Evolutionary conservation across 1,140 invertebrate species (phyloP).

Genomic region (Pygmarrhopalites habei): DNA sequence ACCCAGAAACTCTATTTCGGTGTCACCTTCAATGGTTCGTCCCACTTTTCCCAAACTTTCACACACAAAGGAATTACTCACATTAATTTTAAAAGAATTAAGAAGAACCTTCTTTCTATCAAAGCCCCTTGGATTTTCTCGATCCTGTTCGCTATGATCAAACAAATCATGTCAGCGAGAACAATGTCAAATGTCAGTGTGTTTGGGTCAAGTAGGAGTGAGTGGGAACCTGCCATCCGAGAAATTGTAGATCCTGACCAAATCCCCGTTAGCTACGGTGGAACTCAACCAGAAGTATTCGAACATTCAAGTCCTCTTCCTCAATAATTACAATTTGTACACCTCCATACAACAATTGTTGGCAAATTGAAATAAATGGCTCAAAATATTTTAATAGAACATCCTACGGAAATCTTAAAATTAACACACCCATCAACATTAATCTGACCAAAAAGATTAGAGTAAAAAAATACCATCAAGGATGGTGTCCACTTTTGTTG

Average conservation of each 20-base stretch:
- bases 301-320: too few species aligned
- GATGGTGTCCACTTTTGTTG: too few species aligned
- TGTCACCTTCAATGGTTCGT: not conserved
- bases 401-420: too few species aligned
- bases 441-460: too few species aligned
- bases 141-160: constrained; percentile 72
- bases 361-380: too few species aligned
- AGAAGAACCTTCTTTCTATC: not conserved
- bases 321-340: too few species aligned
- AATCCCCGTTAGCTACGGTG: constrained; percentile 70
- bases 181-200: constrained; percentile 84
- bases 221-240: constrained; percentile 67
- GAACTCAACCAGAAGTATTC: constrained; percentile 44
- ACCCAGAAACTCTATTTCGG: not conserved
- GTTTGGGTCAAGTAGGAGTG: constrained; percentile 61
- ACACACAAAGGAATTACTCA: not conserved
- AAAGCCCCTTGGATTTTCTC: constrained; percentile 74
- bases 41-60: not conserved
- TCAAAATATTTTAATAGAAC: too few species aligned
- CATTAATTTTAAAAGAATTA: not conserved
- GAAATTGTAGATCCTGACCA: constrained; percentile 58
- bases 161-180: constrained; percentile 80
- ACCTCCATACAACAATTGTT: too few species aligned
- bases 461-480: too few species aligned
- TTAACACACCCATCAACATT: too few species aligned